Evolutionary conservation across 2,797 vertebrate species (phyloP), one percentile per base, ranked within the genome.

Genomic region (Darevskia mixta): DNA sequence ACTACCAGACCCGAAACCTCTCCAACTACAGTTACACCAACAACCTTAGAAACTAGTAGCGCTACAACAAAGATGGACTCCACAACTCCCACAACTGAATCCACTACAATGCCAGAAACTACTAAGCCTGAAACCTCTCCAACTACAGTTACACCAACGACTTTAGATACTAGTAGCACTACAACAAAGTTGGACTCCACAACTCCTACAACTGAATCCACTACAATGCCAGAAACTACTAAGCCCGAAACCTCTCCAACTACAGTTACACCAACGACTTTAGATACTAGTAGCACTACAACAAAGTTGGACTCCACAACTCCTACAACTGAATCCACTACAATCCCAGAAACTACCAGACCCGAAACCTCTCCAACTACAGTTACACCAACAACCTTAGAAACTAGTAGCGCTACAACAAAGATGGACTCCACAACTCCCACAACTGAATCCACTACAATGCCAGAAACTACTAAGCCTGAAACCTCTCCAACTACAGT

Each of bases 211-310:
- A 3, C 32, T 35, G n/a, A 15, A 7, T 73, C 71, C 1, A 61
- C 58, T 0, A 61, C 58, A 61, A 1, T 8, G 0, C 7, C 8
- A 8, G 35, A 29, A 55, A 4, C 32, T 41, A 67, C 35, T 6
- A 41, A 15, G 29, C 29, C 13, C 2, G 29, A 58, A n/a, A 17
- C 0, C 25, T 61, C 58, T 17, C 17, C 15, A 20, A 17, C 4
- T n/a, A 79, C 2, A 3, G 0, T 9, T 0, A 20, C 13, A 2
- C 3, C 45, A 15, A n/a, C 41, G 1, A 29, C 9, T 2, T 23
- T 20, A 38, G 20, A 20, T 1, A 66, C 2, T 6, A 3, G 73
- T 76, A 5, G 13, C 8, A 0, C 72, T 73, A n/a, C 17, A 4
- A 3, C 29, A n/a, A 17, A 0, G 3, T 8, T 6, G 13, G 27